Percentiles rank a stretch among this genome's conserved stretches.
Evolutionary conservation across 2,797 vertebrate genomes (phyloP).

Genomic region (Tokudaia muenninki): DNA sequence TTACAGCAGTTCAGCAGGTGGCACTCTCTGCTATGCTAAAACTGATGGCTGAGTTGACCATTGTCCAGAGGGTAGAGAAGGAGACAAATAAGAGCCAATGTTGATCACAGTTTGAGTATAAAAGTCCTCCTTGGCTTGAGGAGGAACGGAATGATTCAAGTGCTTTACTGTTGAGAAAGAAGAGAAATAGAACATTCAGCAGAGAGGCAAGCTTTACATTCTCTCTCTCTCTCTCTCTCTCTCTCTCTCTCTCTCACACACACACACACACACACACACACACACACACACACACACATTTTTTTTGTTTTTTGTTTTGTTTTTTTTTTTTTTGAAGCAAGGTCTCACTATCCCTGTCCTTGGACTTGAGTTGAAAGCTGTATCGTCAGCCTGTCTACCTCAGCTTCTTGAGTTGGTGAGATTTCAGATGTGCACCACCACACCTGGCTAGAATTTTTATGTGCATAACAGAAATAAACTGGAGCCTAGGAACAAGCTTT

Average conservation of each 20-base stretch:
- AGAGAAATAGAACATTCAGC: neutral
- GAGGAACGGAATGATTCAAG: neutral
- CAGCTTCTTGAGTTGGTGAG: neutral
- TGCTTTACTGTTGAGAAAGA: slow-evolving; percentile 47
- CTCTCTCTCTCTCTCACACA: no score
- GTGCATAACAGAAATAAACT: neutral
- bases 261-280: neutral
- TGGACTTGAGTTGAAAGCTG: neutral
- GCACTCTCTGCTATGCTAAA: slow-evolving; percentile 60
- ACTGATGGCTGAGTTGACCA: neutral
- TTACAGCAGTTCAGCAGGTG: slow-evolving; percentile 69
- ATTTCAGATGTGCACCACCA: neutral
- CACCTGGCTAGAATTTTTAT: neutral
- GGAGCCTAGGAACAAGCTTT: neutral
- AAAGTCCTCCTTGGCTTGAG: neutral
- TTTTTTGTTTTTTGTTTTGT: neutral
- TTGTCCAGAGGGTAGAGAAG: neutral
- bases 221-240: no score
- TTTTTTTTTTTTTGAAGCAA: neutral
- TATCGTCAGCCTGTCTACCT: neutral
- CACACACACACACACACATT: neutral
- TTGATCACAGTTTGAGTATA: neutral
- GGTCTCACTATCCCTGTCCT: neutral
- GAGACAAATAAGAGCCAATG: neutral
- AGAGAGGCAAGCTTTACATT: neutral